These are phyloP conservation scores for Phycodurus eques DNA, from an alignment of 2,113 vertebrate species.

Conservation along the genomic window DNA sequence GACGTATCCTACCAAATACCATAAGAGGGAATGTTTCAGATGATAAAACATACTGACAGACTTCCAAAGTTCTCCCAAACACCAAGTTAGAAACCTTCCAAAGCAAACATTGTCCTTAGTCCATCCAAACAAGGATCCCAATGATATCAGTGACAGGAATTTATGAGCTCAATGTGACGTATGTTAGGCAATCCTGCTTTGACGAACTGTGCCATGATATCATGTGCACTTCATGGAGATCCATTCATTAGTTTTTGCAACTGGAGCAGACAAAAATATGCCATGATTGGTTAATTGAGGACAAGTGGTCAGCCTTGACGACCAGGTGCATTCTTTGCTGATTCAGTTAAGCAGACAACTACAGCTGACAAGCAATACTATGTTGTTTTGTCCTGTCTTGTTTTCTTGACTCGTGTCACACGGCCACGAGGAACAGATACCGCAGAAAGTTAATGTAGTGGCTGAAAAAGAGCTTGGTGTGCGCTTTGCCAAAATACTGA, in stretches of 20 bases:
- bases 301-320: constrained; percentile 22
- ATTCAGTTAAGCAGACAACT: not conserved
- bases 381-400: constrained; percentile 22
- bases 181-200: constrained; percentile 2
- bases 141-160: constrained; percentile 4
- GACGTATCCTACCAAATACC: not conserved
- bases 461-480: constrained; percentile 32
- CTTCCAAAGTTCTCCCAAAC: not conserved
- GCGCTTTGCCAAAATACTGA: not conserved
- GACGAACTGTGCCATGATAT: not conserved
- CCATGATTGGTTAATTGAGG: constrained; percentile 39
- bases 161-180: constrained; percentile 9
- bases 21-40: not conserved
- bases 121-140: constrained; percentile 10
- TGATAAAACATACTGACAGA: not conserved
- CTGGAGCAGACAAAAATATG: not conserved
- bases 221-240: not conserved
- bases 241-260: constrained; percentile 11
- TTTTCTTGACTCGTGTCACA: constrained; percentile 29
- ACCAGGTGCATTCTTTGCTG: constrained; percentile 4
- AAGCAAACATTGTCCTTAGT: not conserved
- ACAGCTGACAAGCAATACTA: not conserved
- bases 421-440: constrained; percentile 26
- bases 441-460: constrained; percentile 13
- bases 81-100: not conserved